phyloP scores from a whole-genome alignment of 2,113 vertebrate genomes.

The Hucho hucho region DNA sequence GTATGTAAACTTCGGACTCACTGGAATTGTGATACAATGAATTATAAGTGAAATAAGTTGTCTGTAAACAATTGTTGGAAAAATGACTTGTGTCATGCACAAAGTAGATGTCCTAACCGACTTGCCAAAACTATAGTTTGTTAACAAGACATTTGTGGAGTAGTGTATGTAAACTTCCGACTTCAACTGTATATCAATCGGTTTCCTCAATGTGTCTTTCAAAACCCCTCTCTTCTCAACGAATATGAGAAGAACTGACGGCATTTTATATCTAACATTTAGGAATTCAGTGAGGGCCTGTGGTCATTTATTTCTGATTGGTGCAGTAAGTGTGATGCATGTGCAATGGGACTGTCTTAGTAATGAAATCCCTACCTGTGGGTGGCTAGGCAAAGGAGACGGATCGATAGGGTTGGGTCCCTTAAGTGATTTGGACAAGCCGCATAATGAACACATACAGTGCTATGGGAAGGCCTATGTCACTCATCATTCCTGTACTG shows the following conservation, averaged over 20 bases:
- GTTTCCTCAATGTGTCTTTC: background rate
- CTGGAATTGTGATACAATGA: no score
- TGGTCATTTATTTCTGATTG: slow-evolving; percentile 41
- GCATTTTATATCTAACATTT: slow-evolving; percentile 46
- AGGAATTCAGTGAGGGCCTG: slow-evolving; percentile 30
- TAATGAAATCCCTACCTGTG: slow-evolving; percentile 36
- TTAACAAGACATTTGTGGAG: no score
- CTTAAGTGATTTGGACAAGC: slow-evolving; percentile 38
- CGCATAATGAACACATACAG: slow-evolving; percentile 42
- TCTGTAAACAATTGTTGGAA: no score
- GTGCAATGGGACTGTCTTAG: slow-evolving; percentile 8
- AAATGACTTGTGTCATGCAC: no score
- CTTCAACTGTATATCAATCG: no score
- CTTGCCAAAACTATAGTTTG: no score
- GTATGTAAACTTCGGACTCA: no score
- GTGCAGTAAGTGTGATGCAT: slow-evolving; percentile 38
- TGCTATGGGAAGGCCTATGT: slow-evolving; percentile 41
- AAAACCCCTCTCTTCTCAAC: background rate
- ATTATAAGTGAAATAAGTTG: no score
- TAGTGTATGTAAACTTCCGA: no score
- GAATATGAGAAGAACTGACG: slow-evolving; percentile 14
- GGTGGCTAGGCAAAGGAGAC: slow-evolving; percentile 17
- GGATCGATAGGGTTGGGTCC: slow-evolving; percentile 45
- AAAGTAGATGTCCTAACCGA: no score
- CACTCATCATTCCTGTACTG: slow-evolving; percentile 43